A percentile compares a stretch with the other conserved stretches of the same genome.
Conservation (phyloP, 2,113 vertebrate species). For the Rattus norvegicus region DNA sequence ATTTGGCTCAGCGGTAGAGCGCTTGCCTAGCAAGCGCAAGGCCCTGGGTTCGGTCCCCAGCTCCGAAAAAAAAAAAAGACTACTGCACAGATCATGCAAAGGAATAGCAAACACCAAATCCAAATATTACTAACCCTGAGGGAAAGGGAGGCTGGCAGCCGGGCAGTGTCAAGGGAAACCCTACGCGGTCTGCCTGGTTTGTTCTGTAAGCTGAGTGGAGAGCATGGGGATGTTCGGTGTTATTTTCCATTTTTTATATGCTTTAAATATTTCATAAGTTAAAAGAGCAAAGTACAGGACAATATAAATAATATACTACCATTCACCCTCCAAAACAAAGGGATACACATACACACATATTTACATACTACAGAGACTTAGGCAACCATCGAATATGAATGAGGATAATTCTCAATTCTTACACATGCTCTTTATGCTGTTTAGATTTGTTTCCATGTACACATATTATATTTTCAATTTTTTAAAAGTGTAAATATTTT, state of each 20-base stretch:
- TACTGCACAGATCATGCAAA: background rate
- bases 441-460: background rate
- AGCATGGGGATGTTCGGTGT: background rate
- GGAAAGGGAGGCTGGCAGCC: background rate
- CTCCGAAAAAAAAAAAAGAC: too few relatives aligned
- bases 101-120: background rate
- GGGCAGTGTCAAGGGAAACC: background rate
- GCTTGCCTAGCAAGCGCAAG: too few relatives aligned
- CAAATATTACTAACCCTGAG: too few relatives aligned
- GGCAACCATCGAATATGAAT: background rate
- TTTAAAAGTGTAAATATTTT: background rate
- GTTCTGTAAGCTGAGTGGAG: background rate
- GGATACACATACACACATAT: background rate
- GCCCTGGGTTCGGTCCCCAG: too few relatives aligned
- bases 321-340: background rate
- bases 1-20: too few relatives aligned
- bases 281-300: conserved; percentile 39
- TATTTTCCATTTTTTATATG: background rate
- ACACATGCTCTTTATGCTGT: background rate
- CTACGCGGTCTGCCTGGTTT: rapidly evolving
- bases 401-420: background rate
- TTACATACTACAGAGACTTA: background rate
- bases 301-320: background rate
- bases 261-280: conserved; percentile 59
- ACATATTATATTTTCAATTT: background rate